phyloP scores from a whole-genome alignment of 2,888 invertebrate species.

The Julus scandinavius region DNA sequence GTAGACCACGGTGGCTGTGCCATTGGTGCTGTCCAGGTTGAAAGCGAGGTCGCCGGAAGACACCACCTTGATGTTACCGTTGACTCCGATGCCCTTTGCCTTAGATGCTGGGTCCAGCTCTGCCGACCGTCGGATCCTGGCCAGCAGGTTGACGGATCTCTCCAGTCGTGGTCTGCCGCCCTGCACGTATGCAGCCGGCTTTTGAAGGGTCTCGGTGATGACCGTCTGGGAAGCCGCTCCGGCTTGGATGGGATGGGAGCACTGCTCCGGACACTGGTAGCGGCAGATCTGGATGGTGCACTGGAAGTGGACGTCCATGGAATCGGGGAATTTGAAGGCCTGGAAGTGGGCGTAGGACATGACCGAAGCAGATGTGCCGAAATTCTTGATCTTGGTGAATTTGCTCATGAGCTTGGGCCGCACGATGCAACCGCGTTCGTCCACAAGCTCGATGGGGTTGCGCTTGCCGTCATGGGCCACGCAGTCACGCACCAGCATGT shows the following conservation, averaged over 20 bases:
- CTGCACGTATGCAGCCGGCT: constrained; percentile 53
- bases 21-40: constrained; percentile 76
- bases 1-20: constrained; percentile 72
- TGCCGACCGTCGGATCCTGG: constrained; percentile 62
- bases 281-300: constrained; percentile 95
- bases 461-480: constrained; percentile 94
- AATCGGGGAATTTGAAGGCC: constrained; percentile 95
- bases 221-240: constrained; percentile 53
- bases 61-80: constrained; percentile 72
- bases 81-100: constrained; percentile 60
- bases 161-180: constrained; percentile 67
- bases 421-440: constrained; percentile 91
- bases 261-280: constrained; percentile 92
- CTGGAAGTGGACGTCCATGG: constrained; percentile 96
- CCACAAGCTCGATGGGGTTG: constrained; percentile 91
- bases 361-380: constrained; percentile 91
- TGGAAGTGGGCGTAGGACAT: constrained; percentile 93
- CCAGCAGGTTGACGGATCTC: constrained; percentile 58
- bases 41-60: constrained; percentile 91
- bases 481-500: constrained; percentile 93
- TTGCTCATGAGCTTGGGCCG: constrained; percentile 92
- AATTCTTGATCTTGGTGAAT: constrained; percentile 95
- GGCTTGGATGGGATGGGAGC: constrained; percentile 69
- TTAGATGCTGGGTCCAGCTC: constrained; percentile 59
- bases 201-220: constrained; percentile 49